A percentile compares a stretch with the other conserved stretches of the same genome.
phyloP scores from a whole-genome alignment of 2,113 vertebrate genomes.

The Oncorhynchus clarkii region DNA sequence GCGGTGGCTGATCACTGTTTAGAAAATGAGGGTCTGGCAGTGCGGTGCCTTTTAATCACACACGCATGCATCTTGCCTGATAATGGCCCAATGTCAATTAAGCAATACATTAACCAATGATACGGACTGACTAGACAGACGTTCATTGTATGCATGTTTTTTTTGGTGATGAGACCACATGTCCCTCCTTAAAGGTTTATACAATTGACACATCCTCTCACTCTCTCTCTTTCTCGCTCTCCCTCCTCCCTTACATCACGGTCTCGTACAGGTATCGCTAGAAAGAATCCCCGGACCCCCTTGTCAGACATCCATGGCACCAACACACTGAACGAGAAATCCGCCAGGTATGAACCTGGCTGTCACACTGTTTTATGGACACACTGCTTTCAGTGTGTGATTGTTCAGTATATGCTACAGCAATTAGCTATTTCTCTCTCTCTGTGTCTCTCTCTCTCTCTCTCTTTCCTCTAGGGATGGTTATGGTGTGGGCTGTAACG shows the following conservation, averaged over 20 bases:
- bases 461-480: conserved; percentile 59
- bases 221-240: neutral
- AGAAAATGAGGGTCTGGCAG: neutral
- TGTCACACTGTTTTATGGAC: conserved; percentile 28
- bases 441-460: neutral
- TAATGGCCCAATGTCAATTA: too few species aligned
- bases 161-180: neutral
- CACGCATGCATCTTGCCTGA: neutral
- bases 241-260: neutral
- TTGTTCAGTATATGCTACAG: neutral
- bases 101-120: too few species aligned
- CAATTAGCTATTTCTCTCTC: neutral
- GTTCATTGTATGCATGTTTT: too few species aligned
- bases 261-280: conserved; percentile 78
- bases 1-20: neutral
- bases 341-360: conserved; percentile 74
- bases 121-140: too few species aligned
- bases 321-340: conserved; percentile 86
- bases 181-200: neutral
- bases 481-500: conserved; percentile 74
- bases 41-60: neutral
- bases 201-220: neutral
- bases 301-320: conserved; percentile 91
- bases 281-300: conserved; percentile 84
- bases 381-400: neutral